Evolutionary conservation across 2,113 vertebrate genomes (phyloP), one percentile per base, ranked within the genome.

Genomic region (Piaya cayana): DNA sequence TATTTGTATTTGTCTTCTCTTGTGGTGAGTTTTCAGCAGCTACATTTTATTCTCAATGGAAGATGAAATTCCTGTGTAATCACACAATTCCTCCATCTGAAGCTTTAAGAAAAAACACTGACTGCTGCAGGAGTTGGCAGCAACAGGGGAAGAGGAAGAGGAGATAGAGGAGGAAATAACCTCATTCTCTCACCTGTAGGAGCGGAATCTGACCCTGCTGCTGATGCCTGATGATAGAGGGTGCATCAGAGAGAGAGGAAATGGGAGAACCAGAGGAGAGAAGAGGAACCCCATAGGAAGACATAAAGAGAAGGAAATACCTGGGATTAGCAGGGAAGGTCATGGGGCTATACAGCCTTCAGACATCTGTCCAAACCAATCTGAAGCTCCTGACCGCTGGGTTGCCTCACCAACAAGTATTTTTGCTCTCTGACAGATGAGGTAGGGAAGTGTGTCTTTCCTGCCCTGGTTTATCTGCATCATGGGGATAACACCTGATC

Each of bases 81-180:
- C 82, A 87, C 60, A 30, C 64, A 82, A 86, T 91, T 89, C 77
- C 86, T 63, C 78, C 91, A 95, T 81, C 82, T 95, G 91, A 95
- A 50, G 87, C 70, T 88, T 85, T 69, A 91, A 95, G 86, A 74
- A 83, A 95, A 92, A 94, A 89, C 67, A 90, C 30, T 2, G 2
- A 76, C 53, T 1, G 3, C 70, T 82, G 59, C 89, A 72, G 71
- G 63, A 95, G 70, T 69, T 96, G 96, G 96, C 94, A 96, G 67
- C 72, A 88, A n/a, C 34, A 50, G 26, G 39, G 82, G 80, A 93
- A 93, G 70, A 93, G 95, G 96, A 97, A 96, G 75, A 95, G 93
- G 93, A 87, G 93, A 95, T 64, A 78, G 39, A 87, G 74, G 59
- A 95, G 96, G 96, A 96, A 96, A 97, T 95, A 94, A 92, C 92